A percentile compares a stretch with the other conserved stretches of the same genome.
phyloP scores from a whole-genome alignment of 2,113 vertebrate genomes.

The human region GRCh38 chr7:115484001-115484500 shows the following conservation, averaged over 20 bases:
- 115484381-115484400: not conserved
- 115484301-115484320: slow-evolving; percentile 19
- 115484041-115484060: slow-evolving; percentile 72
- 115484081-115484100: slow-evolving; percentile 6
- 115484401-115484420: not conserved
- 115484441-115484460: slow-evolving; percentile 1
- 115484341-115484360: slow-evolving; percentile 27
- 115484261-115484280: slow-evolving; percentile 53
- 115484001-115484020: slow-evolving; percentile 65
- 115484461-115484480: not conserved
- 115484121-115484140: slow-evolving; percentile 66
- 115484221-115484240: slow-evolving; percentile 37
- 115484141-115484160: slow-evolving; percentile 58
- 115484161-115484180: slow-evolving; percentile 68
- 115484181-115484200: slow-evolving; percentile 53
- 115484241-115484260: slow-evolving; percentile 49
- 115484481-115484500: not conserved
- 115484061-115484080: slow-evolving; percentile 34
- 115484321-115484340: not conserved
- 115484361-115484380: not conserved
- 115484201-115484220: slow-evolving; percentile 52
- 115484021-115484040: slow-evolving; percentile 61
- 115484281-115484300: not conserved
- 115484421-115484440: not conserved
- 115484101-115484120: slow-evolving; percentile 54